Evolutionary conservation across 2,888 invertebrate species (phyloP).

Genomic region (Chrysolina americana): DNA sequence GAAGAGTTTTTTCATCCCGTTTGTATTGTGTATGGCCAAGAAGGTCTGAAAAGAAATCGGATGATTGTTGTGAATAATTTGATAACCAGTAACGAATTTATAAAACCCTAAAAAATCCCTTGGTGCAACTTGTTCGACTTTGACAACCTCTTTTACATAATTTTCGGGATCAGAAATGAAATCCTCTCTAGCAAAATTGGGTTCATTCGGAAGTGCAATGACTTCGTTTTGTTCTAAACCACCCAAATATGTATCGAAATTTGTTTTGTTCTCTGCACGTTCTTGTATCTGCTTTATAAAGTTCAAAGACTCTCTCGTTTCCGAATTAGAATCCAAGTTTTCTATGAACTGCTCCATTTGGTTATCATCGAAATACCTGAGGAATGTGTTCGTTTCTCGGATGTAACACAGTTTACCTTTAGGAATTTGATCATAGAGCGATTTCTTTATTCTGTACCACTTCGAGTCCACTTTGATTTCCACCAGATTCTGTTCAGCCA

Average conservation of each 20-base stretch:
- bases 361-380: slow-evolving; percentile 57
- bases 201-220: slow-evolving; percentile 48
- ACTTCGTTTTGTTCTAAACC: slow-evolving; percentile 47
- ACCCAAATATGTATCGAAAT: slow-evolving; percentile 35
- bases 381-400: slow-evolving; percentile 52
- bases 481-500: slow-evolving; percentile 30
- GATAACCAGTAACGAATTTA: slow-evolving; percentile 60
- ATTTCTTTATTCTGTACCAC: slow-evolving; percentile 40
- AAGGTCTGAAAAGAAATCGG: slow-evolving; percentile 62
- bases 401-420: slow-evolving; percentile 57
- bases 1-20: slow-evolving; percentile 53
- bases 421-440: slow-evolving; percentile 47
- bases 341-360: slow-evolving; percentile 55
- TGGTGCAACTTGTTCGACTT: slow-evolving; percentile 55
- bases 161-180: slow-evolving; percentile 54
- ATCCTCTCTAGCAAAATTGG: slow-evolving; percentile 53
- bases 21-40: slow-evolving; percentile 61
- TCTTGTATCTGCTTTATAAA: slow-evolving; percentile 34
- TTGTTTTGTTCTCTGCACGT: slow-evolving; percentile 21
- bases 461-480: slow-evolving; percentile 44
- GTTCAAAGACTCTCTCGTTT: slow-evolving; percentile 31
- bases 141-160: slow-evolving; percentile 57
- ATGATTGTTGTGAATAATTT: slow-evolving; percentile 57
- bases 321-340: slow-evolving; percentile 43
- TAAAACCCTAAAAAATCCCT: slow-evolving; percentile 59